Base-by-base conservation (phyloP, 2,797 vertebrate genomes). In the Labroides dimidiatus region DNA sequence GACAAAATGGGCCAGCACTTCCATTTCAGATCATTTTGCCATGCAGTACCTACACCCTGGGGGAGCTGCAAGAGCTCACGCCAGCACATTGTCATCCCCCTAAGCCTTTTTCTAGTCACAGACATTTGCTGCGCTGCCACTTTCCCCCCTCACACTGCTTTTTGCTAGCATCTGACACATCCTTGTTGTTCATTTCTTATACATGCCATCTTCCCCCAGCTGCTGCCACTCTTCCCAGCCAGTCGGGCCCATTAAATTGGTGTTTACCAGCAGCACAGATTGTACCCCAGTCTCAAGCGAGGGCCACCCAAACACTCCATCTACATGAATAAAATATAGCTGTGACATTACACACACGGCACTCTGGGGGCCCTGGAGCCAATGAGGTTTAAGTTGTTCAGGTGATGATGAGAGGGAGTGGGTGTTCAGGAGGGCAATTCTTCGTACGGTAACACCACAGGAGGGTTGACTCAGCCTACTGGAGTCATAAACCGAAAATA, bases 171-270 rank as follows among this genome's bases (percentile, higher is more conserved):
- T 84, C 85, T 87, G 82, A 91, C 85, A 86, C 75, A 72, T 85
- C 79, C 83, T 84, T 87, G 84, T 89, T 87, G 87, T 91, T 93
- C 86, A 91, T 92, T 82, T 91, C 87, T 92, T 89, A 91, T 88
- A 90, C 87, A 90, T 90, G 85, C 69, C 79, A 66, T 80, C 90
- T 84, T 77, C 76, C 64, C 74, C 75, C 74, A 72, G 70, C 75
- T 79, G 73, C 80, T 55, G 68, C 68, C 39, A 75, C 80, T 87
- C 82, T 84, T 84, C 77, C 70, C 74, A 79, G 84, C 75, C 82
- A 77, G 85, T 39, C 19, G 27, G 73, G 78, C 75, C 85, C 81
- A 89, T 91, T 92, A 87, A 89, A 90, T 81, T 76, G 70, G 84
- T 86, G 87, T 93, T 92, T 87, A 86, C 84, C 77, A 52, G 81